Conservation (phyloP, 2,113 vertebrate genomes). For the Atractosteus spatula region DNA sequence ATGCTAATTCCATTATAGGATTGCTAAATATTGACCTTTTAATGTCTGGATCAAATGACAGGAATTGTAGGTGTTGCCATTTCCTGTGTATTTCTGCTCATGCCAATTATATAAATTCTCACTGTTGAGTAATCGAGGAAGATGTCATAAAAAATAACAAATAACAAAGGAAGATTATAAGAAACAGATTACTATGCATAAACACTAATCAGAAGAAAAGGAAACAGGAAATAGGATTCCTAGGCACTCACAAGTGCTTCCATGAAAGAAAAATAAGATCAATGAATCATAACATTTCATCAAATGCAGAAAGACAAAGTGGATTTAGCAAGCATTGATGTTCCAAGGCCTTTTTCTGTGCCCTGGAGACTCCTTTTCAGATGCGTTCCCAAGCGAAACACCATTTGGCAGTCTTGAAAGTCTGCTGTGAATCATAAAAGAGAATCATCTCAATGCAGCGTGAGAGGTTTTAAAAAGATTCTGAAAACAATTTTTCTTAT, state of each 20-base stretch:
- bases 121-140: constrained; percentile 6
- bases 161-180: constrained; percentile 17
- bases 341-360: constrained; percentile 7
- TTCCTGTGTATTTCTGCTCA: background rate
- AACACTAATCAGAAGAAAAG: constrained; percentile 27
- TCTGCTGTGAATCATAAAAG: background rate
- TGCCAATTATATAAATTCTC: constrained; percentile 9
- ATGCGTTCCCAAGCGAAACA: background rate
- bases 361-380: background rate
- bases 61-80: constrained; percentile 11
- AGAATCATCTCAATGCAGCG: no score
- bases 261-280: constrained; percentile 18
- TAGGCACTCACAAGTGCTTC: constrained; percentile 14
- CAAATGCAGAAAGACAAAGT: background rate
- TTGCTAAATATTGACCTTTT: background rate
- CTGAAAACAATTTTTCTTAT: no score
- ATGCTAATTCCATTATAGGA: background rate
- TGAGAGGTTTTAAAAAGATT: no score
- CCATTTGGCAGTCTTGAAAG: background rate
- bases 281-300: constrained; percentile 12
- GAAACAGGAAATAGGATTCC: constrained; percentile 20
- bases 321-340: background rate
- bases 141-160: constrained; percentile 12
- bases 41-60: background rate
- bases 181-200: constrained; percentile 24